phyloP scores from a whole-genome alignment of 2,113 vertebrate genomes.

The Heloderma charlesbogerti region DNA sequence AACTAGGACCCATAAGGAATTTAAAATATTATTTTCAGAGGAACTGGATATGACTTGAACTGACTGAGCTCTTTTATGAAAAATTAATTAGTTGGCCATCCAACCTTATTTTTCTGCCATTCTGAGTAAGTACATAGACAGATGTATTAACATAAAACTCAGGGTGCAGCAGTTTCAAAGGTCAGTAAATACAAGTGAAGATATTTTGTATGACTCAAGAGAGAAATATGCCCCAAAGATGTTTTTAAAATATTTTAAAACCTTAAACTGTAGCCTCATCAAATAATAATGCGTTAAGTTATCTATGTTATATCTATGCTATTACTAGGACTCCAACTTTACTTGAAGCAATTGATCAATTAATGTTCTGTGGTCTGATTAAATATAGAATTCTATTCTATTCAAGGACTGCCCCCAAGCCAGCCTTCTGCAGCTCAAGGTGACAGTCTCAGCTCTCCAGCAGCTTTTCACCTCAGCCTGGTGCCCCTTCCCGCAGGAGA shows the following conservation, averaged over 20 bases:
- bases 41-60: background rate
- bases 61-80: conserved; percentile 19
- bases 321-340: background rate
- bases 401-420: background rate
- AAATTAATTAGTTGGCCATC: background rate
- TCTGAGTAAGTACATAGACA: conserved; percentile 13
- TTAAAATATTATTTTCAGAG: background rate
- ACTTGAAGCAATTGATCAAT: background rate
- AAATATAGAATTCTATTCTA: background rate
- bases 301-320: background rate
- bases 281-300: conserved; percentile 41
- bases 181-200: conserved; percentile 43
- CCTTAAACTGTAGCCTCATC: conserved; percentile 39
- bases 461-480: background rate
- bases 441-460: background rate
- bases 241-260: conserved; percentile 63
- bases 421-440: background rate
- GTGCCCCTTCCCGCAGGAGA: background rate
- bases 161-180: conserved; percentile 38
- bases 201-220: conserved; percentile 23
- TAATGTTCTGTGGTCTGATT: background rate
- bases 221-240: conserved; percentile 58
- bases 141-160: conserved; percentile 27
- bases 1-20: background rate
- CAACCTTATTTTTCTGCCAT: conserved; percentile 21